These are phyloP conservation scores for Cancer borealis DNA, from an alignment of 2,888 invertebrate species.

Conservation along the genomic window DNA sequence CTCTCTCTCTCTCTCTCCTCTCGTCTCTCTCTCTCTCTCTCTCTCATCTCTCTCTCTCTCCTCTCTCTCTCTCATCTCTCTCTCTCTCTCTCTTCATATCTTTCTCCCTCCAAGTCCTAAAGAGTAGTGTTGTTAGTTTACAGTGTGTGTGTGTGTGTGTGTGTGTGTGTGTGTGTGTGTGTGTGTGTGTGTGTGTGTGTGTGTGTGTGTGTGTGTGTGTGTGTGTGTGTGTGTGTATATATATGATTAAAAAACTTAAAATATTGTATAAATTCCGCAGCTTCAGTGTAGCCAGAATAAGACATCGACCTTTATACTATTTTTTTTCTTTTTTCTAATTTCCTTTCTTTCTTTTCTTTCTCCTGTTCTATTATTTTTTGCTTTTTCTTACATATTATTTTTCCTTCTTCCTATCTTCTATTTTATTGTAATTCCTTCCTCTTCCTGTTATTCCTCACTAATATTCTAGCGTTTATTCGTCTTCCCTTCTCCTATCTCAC, in stretches of 20 bases:
- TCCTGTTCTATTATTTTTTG: background rate
- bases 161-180: background rate
- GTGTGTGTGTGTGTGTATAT: background rate
- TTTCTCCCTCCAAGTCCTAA: background rate
- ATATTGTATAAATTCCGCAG: background rate
- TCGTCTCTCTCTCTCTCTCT: constrained; percentile 12
- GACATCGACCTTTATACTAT: background rate
- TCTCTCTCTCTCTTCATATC: background rate
- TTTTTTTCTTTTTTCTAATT: background rate
- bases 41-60: too few species aligned
- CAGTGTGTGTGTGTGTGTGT: too few species aligned
- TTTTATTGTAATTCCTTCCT: too few species aligned
- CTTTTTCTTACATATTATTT: background rate
- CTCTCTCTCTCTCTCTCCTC: constrained; percentile 11
- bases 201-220: background rate
- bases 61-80: too few species aligned
- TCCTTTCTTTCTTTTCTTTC: background rate
- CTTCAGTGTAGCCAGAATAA: background rate
- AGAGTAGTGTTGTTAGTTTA: too few species aligned
- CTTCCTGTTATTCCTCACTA: too few species aligned
- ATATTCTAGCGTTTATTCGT: background rate
- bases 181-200: background rate
- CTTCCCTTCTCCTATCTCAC: background rate
- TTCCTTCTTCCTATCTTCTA: too few species aligned
- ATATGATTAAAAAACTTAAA: background rate